Evolutionary conservation across 2,888 invertebrate species (phyloP), one percentile per base, ranked within the genome.

Genomic region (Melanostoma mellinum): DNA sequence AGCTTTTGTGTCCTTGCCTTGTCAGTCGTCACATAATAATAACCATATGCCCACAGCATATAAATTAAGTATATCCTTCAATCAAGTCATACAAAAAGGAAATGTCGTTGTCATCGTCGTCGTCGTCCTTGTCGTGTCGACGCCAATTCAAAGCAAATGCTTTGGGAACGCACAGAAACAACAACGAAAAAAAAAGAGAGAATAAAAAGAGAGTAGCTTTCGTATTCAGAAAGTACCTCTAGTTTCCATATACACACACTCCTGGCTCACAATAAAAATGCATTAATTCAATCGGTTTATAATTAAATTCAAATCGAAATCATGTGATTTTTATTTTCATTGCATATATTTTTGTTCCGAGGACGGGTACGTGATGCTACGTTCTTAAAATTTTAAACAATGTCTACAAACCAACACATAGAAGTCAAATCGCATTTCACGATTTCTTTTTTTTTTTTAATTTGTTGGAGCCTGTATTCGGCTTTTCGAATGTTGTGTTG

Each of bases 241-340:
- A 48, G 74, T 68, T 44, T 35, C 42, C 33, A 9, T 9, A 75
- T 58, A 67, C 32, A 48, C 46, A 35, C 32, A 40, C 68, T 73
- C 50, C 33, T 61, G n/a, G 35, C 10, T 61, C 60, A 46, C 60
- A 46, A 61, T 61, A 61, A 61, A 61, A 84, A 84, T 76, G 86
- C 86, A 87, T 87, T 87, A 87, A 87, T 87, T 87, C 86, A 87
- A 87, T 87, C 85, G 85, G 82, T 76, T 86, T 86, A 86, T 87
- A 87, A 87, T 87, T 87, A 87, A 87, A 87, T 87, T 87, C 86
- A 86, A 87, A 87, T 87, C 86, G 86, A 87, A 87, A 86, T 86
- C 87, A 86, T 86, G 85, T 80, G 87, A 86, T 87, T 87, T 87
- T 87, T 86, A 86, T 86, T 87, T 86, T 85, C 68, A 78, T 78